Evolutionary conservation across 1,140 invertebrate genomes (phyloP).

Genomic region (Drosophila ficusphila): DNA sequence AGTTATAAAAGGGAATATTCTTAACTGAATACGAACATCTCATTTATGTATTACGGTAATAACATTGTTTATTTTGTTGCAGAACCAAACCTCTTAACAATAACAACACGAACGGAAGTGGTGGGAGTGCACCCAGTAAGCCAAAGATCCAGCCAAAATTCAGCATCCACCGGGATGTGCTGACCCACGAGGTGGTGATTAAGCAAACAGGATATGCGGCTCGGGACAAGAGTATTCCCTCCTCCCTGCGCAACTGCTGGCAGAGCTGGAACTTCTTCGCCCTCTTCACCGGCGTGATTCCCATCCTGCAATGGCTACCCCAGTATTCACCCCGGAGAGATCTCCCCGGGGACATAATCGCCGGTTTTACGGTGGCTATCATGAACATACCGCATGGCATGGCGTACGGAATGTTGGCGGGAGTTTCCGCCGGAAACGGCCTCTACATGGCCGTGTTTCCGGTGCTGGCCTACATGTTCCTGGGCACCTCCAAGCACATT

Average conservation of each 20-base stretch:
- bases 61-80: background rate
- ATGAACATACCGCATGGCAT: constrained; percentile 97
- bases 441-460: constrained; percentile 98
- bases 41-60: too few relatives aligned
- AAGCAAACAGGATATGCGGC: constrained; percentile 77
- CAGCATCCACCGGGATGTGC: constrained; percentile 75
- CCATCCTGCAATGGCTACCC: constrained; percentile 89
- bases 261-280: constrained; percentile 67
- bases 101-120: constrained; percentile 47
- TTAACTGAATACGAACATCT: too few relatives aligned
- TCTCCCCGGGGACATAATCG: constrained; percentile 88
- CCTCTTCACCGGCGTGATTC: constrained; percentile 85
- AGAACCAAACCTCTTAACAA: constrained; percentile 72
- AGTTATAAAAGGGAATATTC: constrained; percentile 7
- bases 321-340: constrained; percentile 88
- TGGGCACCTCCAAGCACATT: constrained; percentile 96
- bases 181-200: constrained; percentile 79
- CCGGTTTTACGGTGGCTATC: constrained; percentile 94
- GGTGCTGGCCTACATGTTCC: constrained; percentile 93
- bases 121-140: constrained; percentile 49
- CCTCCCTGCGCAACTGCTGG: constrained; percentile 64
- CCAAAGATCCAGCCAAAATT: constrained; percentile 76
- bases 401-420: constrained; percentile 94
- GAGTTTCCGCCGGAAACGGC: constrained; percentile 94
- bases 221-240: constrained; percentile 80